Base-by-base conservation (phyloP, 2,797 vertebrate genomes). In the Muscicapa comitata region DNA sequence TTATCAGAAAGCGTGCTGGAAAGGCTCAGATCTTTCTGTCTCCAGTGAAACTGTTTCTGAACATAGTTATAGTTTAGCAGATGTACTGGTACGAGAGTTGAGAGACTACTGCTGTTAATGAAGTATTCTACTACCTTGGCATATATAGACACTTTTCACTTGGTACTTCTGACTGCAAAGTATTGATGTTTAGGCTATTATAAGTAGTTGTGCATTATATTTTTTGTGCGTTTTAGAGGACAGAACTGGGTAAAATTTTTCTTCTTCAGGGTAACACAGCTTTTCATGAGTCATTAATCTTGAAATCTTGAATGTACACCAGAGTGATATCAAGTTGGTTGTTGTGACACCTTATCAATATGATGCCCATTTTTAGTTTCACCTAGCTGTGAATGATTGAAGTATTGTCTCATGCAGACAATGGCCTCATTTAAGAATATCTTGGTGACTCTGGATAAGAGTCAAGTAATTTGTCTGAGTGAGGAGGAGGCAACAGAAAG, bases 201-300 rank as follows among this genome's bases (percentile, higher is more conserved):
- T 54, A 86, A 43, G 57, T 86, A 84, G 38, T 84, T 72, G 66
- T 0, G 1, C 42, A 6, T 80, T 89, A 20, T 76, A 26, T 70
- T 86, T 88, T 92, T 61, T 11, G 5, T 7, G 43, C 71, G 9
- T 91, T 95, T 76, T 67, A 89, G 88, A 85, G 43, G 57, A 85
- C 61, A 82, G 31, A 68, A 72, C 20, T 82, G 61, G 78, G 48
- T 79, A 83, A 37, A 8, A 79, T 75, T 78, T 79, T 89, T 86
- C 77, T 65, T 21, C 65, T 90, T 94, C 75, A 79, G 85, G 51
- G 18, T 82, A 87, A 66, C 55, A 48, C 13, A 66, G 51, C 35
- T 68, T 91, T 89, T 42, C 72, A 78, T 89, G 94, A 81, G 62
- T 89, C 77, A 76, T 89, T 96, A 70, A 33, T 93, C 88, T 77